Evolutionary conservation across 2,113 vertebrate species (phyloP).

Genomic region (Guaruba guarouba): DNA sequence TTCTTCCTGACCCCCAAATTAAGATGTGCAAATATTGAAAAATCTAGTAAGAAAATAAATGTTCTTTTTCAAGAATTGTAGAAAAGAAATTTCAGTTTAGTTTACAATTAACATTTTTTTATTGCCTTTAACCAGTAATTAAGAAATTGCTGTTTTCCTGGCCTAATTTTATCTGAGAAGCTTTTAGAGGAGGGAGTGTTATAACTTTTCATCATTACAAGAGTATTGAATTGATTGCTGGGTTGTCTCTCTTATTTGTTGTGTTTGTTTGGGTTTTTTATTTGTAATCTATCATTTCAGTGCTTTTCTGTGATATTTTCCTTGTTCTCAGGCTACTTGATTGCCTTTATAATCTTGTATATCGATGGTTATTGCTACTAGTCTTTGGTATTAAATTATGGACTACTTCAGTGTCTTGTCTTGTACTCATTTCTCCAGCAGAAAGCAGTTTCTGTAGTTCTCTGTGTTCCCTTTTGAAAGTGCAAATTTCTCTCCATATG

Average conservation of each 20-base stretch:
- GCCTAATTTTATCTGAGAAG: background rate
- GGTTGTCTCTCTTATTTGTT: background rate
- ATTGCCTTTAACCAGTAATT: background rate
- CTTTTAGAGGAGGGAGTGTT: background rate
- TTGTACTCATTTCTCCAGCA: background rate
- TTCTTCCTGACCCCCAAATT: background rate
- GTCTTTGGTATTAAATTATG: background rate
- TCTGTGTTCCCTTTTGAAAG: background rate
- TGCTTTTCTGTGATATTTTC: background rate
- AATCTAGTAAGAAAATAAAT: background rate
- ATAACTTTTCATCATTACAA: background rate
- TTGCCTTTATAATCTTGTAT: background rate
- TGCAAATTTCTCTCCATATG: background rate
- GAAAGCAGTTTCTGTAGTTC: background rate
- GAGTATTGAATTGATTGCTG: background rate
- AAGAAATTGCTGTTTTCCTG: background rate
- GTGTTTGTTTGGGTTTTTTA: background rate
- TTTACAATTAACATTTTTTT: background rate
- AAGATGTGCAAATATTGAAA: background rate
- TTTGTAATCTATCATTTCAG: background rate
- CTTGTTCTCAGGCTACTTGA: background rate
- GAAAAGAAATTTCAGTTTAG: background rate
- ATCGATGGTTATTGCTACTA: background rate
- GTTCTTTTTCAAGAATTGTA: background rate
- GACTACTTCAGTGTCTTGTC: background rate